phyloP scores from a whole-genome alignment of 2,113 vertebrate species.

The Saimiri boliviensis region DNA sequence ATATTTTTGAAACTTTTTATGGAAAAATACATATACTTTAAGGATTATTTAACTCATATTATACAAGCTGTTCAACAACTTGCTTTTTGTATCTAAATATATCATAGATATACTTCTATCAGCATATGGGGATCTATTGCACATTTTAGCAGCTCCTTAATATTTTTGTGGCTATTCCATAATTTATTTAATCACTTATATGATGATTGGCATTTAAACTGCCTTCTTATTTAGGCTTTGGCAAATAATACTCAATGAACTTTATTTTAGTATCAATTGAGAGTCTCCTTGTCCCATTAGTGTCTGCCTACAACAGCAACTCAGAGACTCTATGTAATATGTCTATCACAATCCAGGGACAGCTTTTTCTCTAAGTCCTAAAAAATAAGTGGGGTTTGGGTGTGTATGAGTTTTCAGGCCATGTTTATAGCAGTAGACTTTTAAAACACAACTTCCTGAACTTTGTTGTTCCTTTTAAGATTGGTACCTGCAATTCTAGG shows the following conservation, averaged over 20 bases:
- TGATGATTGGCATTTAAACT: not conserved
- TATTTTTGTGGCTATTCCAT: not conserved
- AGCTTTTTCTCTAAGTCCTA: not conserved
- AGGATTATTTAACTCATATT: not conserved
- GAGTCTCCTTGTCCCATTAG: not conserved
- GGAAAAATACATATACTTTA: not conserved
- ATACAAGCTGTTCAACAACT: not conserved
- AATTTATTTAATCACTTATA: not conserved
- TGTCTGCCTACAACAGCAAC: not conserved
- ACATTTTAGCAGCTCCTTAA: slow-evolving; percentile 33
- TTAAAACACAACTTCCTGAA: not conserved
- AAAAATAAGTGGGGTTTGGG: not conserved
- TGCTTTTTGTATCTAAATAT: not conserved
- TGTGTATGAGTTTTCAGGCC: not conserved
- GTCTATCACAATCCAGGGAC: not conserved
- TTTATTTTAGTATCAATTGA: not conserved
- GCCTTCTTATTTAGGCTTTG: not conserved
- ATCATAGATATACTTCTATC: not conserved
- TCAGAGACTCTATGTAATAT: not conserved
- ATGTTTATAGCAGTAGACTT: not conserved
- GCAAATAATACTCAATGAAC: not conserved
- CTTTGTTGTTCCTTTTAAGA: not conserved
- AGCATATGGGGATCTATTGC: not conserved
- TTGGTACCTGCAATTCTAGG: slow-evolving; percentile 59
- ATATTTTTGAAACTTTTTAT: not conserved